A percentile compares a stretch with the other conserved stretches of the same genome.
Evolutionary conservation across 2,888 invertebrate genomes (phyloP).

Genomic region (Oxystoma pomonae): DNA sequence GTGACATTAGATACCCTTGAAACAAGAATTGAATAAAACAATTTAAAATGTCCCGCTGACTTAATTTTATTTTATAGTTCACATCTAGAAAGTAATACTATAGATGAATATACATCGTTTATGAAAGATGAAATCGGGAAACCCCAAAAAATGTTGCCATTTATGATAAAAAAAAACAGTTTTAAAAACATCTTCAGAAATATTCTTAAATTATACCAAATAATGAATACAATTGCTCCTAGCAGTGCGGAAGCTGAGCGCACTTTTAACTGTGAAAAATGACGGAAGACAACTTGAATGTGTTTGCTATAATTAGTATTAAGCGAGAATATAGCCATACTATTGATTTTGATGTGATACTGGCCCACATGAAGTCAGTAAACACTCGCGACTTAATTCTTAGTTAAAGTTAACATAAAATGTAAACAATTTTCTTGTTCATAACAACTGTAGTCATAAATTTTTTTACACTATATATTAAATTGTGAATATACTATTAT

Average conservation of each 20-base stretch:
- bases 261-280: slow-evolving; percentile 5
- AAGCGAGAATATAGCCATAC: not conserved
- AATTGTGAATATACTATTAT: too few relatives aligned
- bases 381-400: too few relatives aligned
- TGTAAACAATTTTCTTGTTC: too few relatives aligned
- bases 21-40: slow-evolving; percentile 5
- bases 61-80: not conserved
- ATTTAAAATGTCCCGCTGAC: not conserved
- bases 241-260: not conserved
- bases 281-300: not conserved
- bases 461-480: too few relatives aligned
- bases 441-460: too few relatives aligned
- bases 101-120: slow-evolving; percentile 10
- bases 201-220: slow-evolving; percentile 3
- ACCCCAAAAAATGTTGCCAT: not conserved
- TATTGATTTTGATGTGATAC: not conserved
- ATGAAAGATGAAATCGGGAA: slow-evolving; percentile 2
- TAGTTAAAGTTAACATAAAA: too few relatives aligned
- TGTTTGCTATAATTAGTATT: not conserved
- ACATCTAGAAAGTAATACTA: not conserved
- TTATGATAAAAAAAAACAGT: slow-evolving; percentile 4
- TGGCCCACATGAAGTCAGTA: not conserved
- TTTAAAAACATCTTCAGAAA: slow-evolving; percentile 3
- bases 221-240: slow-evolving; percentile 4
- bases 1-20: slow-evolving; percentile 5